Percentiles rank a stretch among this genome's conserved stretches.
Evolutionary conservation across 1,140 invertebrate genomes (phyloP).

Genomic region (Hirudo medicinalis): DNA sequence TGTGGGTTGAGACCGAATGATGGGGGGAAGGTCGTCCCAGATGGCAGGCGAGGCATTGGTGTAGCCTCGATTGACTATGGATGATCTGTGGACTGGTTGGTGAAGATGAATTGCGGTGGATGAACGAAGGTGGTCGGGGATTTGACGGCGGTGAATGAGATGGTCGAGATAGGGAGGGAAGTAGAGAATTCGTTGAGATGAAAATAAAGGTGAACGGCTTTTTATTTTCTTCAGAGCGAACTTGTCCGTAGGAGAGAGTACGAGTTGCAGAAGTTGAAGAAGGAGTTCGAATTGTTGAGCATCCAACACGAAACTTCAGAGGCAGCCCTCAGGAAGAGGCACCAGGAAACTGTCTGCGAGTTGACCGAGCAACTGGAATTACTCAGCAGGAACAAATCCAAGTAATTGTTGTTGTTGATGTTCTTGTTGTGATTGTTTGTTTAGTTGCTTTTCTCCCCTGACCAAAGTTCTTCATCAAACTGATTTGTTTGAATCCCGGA

Average conservation of each 20-base stretch:
- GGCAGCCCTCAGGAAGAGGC: slow-evolving; percentile 36
- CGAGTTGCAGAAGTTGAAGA: slow-evolving; percentile 37
- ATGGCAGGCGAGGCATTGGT: too few species aligned
- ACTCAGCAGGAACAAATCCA: slow-evolving; percentile 35
- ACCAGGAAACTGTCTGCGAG: slow-evolving; percentile 38
- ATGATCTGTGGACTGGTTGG: too few species aligned
- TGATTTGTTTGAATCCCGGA: too few species aligned
- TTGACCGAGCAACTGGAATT: slow-evolving; percentile 38
- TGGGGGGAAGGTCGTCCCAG: too few species aligned
- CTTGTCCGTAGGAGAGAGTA: slow-evolving; percentile 34
- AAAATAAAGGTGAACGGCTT: too few species aligned
- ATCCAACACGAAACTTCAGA: slow-evolving; percentile 34
- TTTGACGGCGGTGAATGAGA: too few species aligned
- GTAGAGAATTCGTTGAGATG: too few species aligned
- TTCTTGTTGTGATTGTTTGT: neutral
- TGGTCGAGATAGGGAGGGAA: too few species aligned
- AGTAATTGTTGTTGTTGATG: slow-evolving; percentile 26
- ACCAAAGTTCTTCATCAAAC: neutral
- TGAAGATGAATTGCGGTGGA: too few species aligned
- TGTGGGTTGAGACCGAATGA: too few species aligned
- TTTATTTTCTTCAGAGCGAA: slow-evolving; percentile 29
- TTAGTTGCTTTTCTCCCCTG: neutral
- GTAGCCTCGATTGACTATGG: too few species aligned
- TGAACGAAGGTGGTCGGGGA: too few species aligned
- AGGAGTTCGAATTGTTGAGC: slow-evolving; percentile 37